Evolutionary conservation across 2,797 vertebrate species (phyloP).

Genomic region (Hydrocynus forskahlii): DNA sequence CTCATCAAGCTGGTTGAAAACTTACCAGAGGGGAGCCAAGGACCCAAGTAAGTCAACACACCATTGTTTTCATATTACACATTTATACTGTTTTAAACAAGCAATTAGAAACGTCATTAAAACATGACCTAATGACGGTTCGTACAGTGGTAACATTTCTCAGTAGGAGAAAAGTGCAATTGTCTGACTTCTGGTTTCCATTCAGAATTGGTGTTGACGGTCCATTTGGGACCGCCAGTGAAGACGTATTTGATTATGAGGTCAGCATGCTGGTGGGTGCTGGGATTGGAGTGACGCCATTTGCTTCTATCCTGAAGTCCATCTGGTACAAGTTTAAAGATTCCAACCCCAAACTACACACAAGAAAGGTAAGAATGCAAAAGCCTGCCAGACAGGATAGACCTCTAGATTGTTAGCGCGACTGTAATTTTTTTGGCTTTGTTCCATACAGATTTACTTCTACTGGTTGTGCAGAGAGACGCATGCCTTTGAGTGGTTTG

Average conservation of each 20-base stretch:
- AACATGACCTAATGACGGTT: neutral
- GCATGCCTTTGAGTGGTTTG: slow-evolving; percentile 92
- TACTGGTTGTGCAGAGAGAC: slow-evolving; percentile 95
- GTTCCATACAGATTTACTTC: slow-evolving; percentile 88
- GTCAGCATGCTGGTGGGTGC: slow-evolving; percentile 91
- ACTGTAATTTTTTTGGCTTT: neutral
- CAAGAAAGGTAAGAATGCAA: slow-evolving; percentile 80
- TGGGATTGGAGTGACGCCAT: slow-evolving; percentile 91
- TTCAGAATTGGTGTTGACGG: slow-evolving; percentile 88
- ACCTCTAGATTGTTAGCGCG: neutral
- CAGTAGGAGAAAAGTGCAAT: neutral
- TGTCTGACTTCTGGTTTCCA: neutral
- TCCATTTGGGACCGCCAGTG: slow-evolving; percentile 91
- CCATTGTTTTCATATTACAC: neutral
- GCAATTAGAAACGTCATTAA: neutral
- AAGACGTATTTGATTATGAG: slow-evolving; percentile 92
- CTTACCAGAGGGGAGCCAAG: slow-evolving; percentile 74
- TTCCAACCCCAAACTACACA: slow-evolving; percentile 82
- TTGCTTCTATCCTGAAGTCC: slow-evolving; percentile 93
- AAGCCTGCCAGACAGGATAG: neutral
- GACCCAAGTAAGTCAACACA: slow-evolving; percentile 78
- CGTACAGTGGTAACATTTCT: neutral
- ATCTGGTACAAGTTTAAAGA: slow-evolving; percentile 94
- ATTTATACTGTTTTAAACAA: neutral
- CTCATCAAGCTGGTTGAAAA: slow-evolving; percentile 80